Evolutionary conservation across 1,140 invertebrate genomes (phyloP), one percentile per base, ranked within the genome.

Genomic region (Apis cerana): DNA sequence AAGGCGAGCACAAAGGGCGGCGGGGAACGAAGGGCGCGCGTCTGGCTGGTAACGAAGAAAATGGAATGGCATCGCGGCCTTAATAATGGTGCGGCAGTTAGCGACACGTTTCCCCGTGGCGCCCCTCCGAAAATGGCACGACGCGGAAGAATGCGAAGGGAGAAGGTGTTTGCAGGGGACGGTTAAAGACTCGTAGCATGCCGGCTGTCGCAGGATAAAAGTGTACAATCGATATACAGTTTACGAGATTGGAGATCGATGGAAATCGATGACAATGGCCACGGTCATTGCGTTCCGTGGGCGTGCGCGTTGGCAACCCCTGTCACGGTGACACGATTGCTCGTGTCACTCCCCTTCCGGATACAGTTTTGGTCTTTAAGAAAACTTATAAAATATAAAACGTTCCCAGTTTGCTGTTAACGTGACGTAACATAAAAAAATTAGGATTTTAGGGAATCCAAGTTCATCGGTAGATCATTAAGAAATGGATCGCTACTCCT

Each of bases 171-270:
- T 13, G 48, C 27, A 15, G 61, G 43, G 59, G 52, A 64, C 65
- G 56, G 43, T 61, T 11, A 27, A 54, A 10, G 43, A 23, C 54
- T 67, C 62, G 21, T 7, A 43, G 33, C 33, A 43, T 4, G 54
- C 58, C 23, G 48, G 58, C 64, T 62, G 56, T 74, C 75, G 54
- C 62, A 59, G 50, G 72, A 80, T 83, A 84, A 81, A 83, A 83
- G 84, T 43, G 33, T 75, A 90, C 79, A 87, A 86, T 90, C 87
- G 83, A 88, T 43, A 43, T 86, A 80, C 80, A 85, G 89, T 90
- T 90, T 82, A 88, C 70, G 74, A 87, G 89, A 90, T 90, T 89
- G 88, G 84, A 87, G 82, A 90, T 90, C 87, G 87, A 90, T 85
- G 85, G 71, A 86, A 88, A 74, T 33, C 68, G 23, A n/a, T 64